Percentiles rank a stretch among this genome's conserved stretches.
Evolutionary conservation across 2,888 invertebrate genomes (phyloP).

Genomic region (Tricholauxania praeusta): DNA sequence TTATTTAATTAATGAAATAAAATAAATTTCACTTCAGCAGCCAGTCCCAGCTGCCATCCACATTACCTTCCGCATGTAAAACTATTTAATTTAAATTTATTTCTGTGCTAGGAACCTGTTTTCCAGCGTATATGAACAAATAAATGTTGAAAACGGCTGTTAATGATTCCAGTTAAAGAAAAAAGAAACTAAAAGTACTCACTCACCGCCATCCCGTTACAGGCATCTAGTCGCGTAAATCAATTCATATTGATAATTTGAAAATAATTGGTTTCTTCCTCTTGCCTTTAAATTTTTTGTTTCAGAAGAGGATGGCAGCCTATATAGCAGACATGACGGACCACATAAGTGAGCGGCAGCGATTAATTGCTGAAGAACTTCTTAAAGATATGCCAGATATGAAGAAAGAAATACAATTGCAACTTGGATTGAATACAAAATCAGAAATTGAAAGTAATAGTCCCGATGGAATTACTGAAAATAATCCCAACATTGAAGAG

Average conservation of each 20-base stretch:
- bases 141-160: not conserved
- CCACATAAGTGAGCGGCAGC: not conserved
- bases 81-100: not conserved
- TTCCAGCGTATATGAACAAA: not conserved
- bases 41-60: constrained; percentile 46
- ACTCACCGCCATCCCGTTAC: constrained; percentile 44
- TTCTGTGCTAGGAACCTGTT: not conserved
- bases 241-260: not conserved
- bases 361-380: constrained; percentile 30
- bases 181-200: constrained; percentile 28
- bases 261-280: constrained; percentile 28
- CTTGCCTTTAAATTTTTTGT: constrained; percentile 28
- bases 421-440: constrained; percentile 30
- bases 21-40: constrained; percentile 2
- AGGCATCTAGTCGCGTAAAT: constrained; percentile 32
- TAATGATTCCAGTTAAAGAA: constrained; percentile 1
- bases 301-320: constrained; percentile 32
- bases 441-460: not conserved
- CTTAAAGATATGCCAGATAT: constrained; percentile 44
- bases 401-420: constrained; percentile 43
- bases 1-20: no score
- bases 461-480: not conserved
- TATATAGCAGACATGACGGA: not conserved
- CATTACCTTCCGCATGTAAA: constrained; percentile 42
- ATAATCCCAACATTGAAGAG: not conserved